Evolutionary conservation across 2,797 vertebrate species (phyloP).

Genomic region (Anisognathus igniventris): DNA sequence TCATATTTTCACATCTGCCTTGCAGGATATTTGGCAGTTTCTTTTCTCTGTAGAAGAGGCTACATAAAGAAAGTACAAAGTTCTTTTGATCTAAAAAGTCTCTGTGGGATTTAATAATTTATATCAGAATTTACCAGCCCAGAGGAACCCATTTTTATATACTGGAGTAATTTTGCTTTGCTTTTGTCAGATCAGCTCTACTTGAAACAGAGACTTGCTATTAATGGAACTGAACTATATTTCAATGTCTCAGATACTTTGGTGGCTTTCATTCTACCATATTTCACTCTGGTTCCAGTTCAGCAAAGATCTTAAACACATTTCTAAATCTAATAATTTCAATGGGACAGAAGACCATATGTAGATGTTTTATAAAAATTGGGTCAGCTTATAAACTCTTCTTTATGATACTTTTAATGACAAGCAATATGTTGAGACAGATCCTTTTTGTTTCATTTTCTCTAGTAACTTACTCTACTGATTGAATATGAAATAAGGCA

Average conservation of each 20-base stretch:
- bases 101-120: constrained; percentile 51
- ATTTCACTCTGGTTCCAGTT: constrained; percentile 3
- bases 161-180: constrained; percentile 18
- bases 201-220: constrained; percentile 10
- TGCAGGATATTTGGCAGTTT: constrained; percentile 28
- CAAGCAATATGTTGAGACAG: not conserved
- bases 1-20: constrained; percentile 18
- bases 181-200: not conserved
- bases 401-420: not conserved
- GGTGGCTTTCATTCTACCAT: not conserved
- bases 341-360: not conserved
- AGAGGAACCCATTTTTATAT: constrained; percentile 35
- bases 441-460: not conserved
- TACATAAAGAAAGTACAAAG: constrained; percentile 31
- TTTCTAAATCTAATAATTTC: not conserved
- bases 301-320: not conserved
- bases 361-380: not conserved
- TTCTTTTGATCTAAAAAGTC: constrained; percentile 46
- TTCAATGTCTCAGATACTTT: not conserved
- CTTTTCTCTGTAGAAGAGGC: constrained; percentile 11
- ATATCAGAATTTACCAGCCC: constrained; percentile 47
- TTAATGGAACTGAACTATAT: constrained; percentile 19
- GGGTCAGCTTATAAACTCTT: not conserved
- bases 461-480: not conserved
- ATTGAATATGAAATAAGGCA: not conserved